Percentiles rank a stretch among this genome's conserved stretches.
phyloP scores from a whole-genome alignment of 1,140 invertebrate genomes.

The Dreissena rostriformis region DNA sequence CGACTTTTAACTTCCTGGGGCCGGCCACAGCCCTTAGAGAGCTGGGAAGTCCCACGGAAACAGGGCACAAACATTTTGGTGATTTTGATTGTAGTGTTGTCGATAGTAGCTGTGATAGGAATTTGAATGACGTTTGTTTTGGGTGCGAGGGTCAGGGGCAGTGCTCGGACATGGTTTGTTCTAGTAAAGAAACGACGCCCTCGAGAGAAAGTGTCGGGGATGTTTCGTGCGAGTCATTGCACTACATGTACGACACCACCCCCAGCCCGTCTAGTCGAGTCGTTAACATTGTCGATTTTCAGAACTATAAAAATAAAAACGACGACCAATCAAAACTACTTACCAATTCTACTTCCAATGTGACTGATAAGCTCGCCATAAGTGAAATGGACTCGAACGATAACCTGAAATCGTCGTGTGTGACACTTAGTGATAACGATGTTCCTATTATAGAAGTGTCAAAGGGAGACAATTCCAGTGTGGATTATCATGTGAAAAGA shows the following conservation, averaged over 20 bases:
- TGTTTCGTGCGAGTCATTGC: constrained; percentile 68
- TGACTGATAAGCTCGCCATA: constrained; percentile 52
- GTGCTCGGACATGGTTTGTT: constrained; percentile 75
- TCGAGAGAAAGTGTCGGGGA: constrained; percentile 72
- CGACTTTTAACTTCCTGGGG: constrained; percentile 72
- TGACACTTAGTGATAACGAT: constrained; percentile 3
- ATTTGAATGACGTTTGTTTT: constrained; percentile 80
- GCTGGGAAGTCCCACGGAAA: constrained; percentile 51
- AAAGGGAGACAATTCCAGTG: constrained; percentile 63
- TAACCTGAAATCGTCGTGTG: constrained; percentile 69
- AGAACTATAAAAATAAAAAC: constrained; percentile 66
- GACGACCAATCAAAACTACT: constrained; percentile 34
- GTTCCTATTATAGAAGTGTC: constrained; percentile 56
- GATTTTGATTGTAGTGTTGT: constrained; percentile 17
- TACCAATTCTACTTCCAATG: neutral
- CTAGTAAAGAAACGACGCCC: constrained; percentile 70
- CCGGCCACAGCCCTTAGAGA: constrained; percentile 77
- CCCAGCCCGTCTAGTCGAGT: constrained; percentile 57
- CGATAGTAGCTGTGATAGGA: constrained; percentile 61
- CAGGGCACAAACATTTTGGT: neutral
- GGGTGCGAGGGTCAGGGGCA: constrained; percentile 78
- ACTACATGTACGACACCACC: constrained; percentile 60
- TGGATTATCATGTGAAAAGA: constrained; percentile 65
- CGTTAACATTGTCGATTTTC: constrained; percentile 62
- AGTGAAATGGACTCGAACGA: constrained; percentile 77